Conservation (phyloP, 2,797 vertebrate genomes). For the Melanotaenia trifasciata region DNA sequence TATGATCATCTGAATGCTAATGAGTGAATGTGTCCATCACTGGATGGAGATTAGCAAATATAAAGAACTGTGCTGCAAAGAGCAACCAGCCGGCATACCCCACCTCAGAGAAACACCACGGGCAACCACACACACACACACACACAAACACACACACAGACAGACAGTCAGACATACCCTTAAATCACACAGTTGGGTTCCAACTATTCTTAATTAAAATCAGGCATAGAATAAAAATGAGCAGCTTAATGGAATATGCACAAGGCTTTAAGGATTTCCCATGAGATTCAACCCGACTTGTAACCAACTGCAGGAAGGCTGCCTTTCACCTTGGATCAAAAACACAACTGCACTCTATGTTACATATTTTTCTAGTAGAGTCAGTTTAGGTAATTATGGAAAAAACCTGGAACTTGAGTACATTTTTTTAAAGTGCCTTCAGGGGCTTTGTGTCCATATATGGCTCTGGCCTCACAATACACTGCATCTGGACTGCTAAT, state of each 20-base stretch:
- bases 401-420: conserved; percentile 14
- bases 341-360: conserved; percentile 36
- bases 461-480: conserved; percentile 6
- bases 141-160: conserved; percentile 18
- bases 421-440: conserved; percentile 1
- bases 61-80: conserved; percentile 28
- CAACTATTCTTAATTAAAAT: conserved; percentile 77
- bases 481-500: conserved; percentile 23
- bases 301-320: conserved; percentile 35
- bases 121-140: not conserved
- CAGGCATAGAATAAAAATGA: conserved; percentile 77
- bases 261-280: conserved; percentile 70
- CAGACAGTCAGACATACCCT: conserved; percentile 33
- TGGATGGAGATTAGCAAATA: conserved; percentile 44
- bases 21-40: conserved; percentile 61
- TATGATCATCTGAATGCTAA: conserved; percentile 61
- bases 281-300: conserved; percentile 57
- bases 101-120: conserved; percentile 24
- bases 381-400: conserved; percentile 35
- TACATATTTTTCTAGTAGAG: conserved; percentile 34
- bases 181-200: conserved; percentile 65
- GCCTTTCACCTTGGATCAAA: conserved; percentile 45
- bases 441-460: not conserved
- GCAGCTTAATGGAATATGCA: conserved; percentile 73
- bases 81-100: conserved; percentile 30